Base-by-base conservation (phyloP, 1,140 invertebrate genomes). In the Macrobrachium rosenbergii region DNA sequence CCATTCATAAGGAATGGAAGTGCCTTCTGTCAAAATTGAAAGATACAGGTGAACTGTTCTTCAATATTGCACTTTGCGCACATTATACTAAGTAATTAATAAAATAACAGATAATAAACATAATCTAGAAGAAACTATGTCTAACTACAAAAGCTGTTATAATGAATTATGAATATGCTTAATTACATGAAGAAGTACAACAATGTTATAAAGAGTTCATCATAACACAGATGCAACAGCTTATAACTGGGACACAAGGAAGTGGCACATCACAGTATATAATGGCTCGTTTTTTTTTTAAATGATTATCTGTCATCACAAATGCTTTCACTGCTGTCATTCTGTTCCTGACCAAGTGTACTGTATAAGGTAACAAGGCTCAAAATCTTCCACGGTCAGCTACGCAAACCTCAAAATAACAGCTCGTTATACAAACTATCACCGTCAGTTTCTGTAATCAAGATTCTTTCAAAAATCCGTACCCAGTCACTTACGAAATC, bases 211-310 rank as follows among this genome's bases (percentile, higher is more conserved):
- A 72, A 72, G 69, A 72, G 69, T 72, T 72, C 23, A 72, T 72
- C 23, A 43, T 72, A 72, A 72, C 69, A 72, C 37, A 72, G 23
- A 72, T 72, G 69, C 69, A 72, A 72, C 69, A 72, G 69, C 37
- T 72, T 72, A 72, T 52, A 52, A 72, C 69, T 72, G 69, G 69
- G 69, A 72, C 69, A 72, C 21, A 72, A 72, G 37, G 23, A 72
- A 60, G 77, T 80, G 77, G 77, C 77, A 80, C 77, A 80, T 80
- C 77, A 80, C 77, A 80, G 77, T 80, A 80, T 60, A 80, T 59
- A 80, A 80, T 80, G 58, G 77, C 21, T 80, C 59, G 52, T 60
- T 62, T 52, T 52, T 52, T 52, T 52, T 52, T 67, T n/a, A n/a
- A 72, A 72, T 80, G 45, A 80, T 60, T 59, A 62, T 60, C 77